Evolutionary conservation across 2,888 invertebrate genomes (phyloP).

Genomic region (Pristionchus exspectatus): DNA sequence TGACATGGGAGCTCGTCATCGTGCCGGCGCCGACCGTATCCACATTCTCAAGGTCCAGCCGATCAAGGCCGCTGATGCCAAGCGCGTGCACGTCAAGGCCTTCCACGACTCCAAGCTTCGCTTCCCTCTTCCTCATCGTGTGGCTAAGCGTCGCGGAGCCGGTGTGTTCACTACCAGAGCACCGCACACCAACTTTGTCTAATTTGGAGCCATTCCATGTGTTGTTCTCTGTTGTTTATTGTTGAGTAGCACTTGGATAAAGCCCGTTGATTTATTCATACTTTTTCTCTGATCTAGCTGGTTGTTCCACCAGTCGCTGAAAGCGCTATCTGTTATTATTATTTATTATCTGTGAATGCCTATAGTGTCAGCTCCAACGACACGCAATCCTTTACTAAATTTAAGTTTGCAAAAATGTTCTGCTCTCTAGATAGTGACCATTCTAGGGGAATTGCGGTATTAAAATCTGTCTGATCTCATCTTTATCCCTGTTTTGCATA

Average conservation of each 20-base stretch:
- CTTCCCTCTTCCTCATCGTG: slow-evolving; percentile 91
- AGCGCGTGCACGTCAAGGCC: slow-evolving; percentile 95
- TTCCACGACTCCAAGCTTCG: slow-evolving; percentile 96
- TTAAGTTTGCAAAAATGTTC: too few species aligned
- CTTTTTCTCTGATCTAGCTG: slow-evolving; percentile 8
- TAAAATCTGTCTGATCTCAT: too few species aligned
- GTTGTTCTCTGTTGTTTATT: slow-evolving; percentile 63
- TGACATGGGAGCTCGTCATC: slow-evolving; percentile 98
- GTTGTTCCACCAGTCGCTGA: slow-evolving; percentile 8
- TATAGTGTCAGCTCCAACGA: not conserved
- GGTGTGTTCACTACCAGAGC: slow-evolving; percentile 82
- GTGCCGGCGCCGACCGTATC: slow-evolving; percentile 97
- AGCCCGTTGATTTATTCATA: slow-evolving; percentile 50
- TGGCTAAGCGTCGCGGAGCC: slow-evolving; percentile 81
- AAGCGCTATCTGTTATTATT: too few species aligned
- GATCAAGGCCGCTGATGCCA: slow-evolving; percentile 91
- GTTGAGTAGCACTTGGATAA: slow-evolving; percentile 57
- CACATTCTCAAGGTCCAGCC: slow-evolving; percentile 92
- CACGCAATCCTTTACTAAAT: not conserved
- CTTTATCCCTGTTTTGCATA: too few species aligned
- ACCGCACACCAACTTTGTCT: slow-evolving; percentile 81
- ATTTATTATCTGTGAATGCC: not conserved
- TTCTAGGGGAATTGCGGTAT: too few species aligned
- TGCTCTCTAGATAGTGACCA: too few species aligned
- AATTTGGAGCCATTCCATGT: slow-evolving; percentile 58